A percentile compares a stretch with the other conserved stretches of the same genome.
phyloP scores from a whole-genome alignment of 2,797 vertebrate genomes.

The Urosaurus nigricauda region DNA sequence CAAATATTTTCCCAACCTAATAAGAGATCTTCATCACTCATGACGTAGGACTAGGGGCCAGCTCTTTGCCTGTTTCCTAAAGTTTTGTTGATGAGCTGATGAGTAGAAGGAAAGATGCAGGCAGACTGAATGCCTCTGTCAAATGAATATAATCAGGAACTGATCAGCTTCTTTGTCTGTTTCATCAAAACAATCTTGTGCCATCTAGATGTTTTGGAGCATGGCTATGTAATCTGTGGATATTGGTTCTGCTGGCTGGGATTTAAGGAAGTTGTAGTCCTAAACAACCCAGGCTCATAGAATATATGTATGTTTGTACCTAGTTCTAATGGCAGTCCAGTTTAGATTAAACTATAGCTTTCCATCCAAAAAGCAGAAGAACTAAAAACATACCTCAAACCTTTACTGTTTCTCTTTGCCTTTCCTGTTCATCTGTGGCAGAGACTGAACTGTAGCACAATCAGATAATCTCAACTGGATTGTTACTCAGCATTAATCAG shows the following conservation, averaged over 20 bases:
- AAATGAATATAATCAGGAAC: not conserved
- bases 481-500: not conserved
- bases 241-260: no score
- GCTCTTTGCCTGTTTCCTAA: not conserved
- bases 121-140: not conserved
- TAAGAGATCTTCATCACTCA: not conserved
- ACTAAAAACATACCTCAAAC: no score
- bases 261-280: no score
- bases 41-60: not conserved
- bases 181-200: not conserved
- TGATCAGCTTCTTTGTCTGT: not conserved
- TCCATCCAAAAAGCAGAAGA: not conserved
- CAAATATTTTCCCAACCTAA: not conserved
- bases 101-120: not conserved
- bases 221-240: no score
- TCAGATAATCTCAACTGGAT: not conserved
- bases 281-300: no score
- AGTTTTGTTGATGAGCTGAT: not conserved
- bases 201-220: no score
- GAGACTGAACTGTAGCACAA: not conserved
- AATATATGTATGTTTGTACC: no score
- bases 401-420: not conserved
- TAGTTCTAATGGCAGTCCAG: no score
- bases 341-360: not conserved
- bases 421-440: not conserved